Evolutionary conservation across 1,140 invertebrate genomes (phyloP).

Genomic region (Brachionus manjavacas): DNA sequence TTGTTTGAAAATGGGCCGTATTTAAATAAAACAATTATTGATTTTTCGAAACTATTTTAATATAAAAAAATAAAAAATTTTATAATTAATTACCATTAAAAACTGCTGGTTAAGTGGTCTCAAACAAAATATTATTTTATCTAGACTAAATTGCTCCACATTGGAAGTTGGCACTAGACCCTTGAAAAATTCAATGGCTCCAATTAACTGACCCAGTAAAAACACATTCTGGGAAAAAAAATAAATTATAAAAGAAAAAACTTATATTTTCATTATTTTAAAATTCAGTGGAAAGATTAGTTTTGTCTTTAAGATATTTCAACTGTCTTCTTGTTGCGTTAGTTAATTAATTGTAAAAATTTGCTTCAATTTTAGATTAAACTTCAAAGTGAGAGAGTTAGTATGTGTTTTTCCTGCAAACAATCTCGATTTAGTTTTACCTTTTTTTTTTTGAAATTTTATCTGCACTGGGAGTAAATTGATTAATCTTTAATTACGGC

Average conservation of each 20-base stretch:
- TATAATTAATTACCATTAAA: conserved; percentile 1
- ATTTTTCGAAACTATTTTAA: background rate
- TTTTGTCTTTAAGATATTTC: background rate
- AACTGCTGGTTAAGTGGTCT: background rate
- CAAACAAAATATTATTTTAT: conserved; percentile 20
- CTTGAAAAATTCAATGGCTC: conserved; percentile 39
- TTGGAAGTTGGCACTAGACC: conserved; percentile 10
- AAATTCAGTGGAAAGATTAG: background rate
- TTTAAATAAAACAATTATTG: background rate
- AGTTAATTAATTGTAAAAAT: background rate
- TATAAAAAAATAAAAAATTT: background rate
- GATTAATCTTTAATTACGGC: background rate
- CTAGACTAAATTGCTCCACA: conserved; percentile 12
- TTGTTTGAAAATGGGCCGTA: background rate
- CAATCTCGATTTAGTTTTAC: background rate
- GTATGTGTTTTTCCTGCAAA: background rate
- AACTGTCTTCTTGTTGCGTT: background rate
- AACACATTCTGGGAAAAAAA: conserved; percentile 15
- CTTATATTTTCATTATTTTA: background rate
- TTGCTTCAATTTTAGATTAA: background rate
- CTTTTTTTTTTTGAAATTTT: background rate
- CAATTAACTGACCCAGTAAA: conserved; percentile 29
- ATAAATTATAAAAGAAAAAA: background rate
- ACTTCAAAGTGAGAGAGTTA: background rate
- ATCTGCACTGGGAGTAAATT: background rate